phyloP scores from a whole-genome alignment of 2,113 vertebrate species.

The Hyaena hyaena region DNA sequence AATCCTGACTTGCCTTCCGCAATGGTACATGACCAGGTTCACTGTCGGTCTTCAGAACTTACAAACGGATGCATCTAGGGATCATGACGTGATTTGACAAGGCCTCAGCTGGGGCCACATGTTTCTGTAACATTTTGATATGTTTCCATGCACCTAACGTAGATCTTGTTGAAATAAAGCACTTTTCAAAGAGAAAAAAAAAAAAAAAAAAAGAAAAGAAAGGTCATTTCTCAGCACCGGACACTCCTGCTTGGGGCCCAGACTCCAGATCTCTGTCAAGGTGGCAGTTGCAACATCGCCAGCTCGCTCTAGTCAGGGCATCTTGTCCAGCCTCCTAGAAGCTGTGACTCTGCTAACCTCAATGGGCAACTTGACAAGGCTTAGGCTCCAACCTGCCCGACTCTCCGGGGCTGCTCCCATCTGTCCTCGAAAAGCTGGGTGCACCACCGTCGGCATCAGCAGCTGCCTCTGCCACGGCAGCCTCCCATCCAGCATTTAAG shows the following conservation, averaged over 20 bases:
- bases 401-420: not conserved
- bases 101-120: slow-evolving; percentile 10
- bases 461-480: not conserved
- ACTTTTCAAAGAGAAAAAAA: slow-evolving; percentile 64
- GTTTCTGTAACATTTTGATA: slow-evolving; percentile 67
- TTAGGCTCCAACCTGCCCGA: not conserved
- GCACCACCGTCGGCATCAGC: not conserved
- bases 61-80: not conserved
- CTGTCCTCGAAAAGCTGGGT: not conserved
- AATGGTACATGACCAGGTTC: slow-evolving; percentile 57
- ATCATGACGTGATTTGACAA: slow-evolving; percentile 43
- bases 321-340: not conserved
- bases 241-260: not conserved
- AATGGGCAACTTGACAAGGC: not conserved
- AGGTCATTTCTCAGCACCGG: not conserved
- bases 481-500: not conserved
- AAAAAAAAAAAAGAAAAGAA: too few species aligned
- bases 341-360: not conserved
- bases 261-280: not conserved
- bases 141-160: slow-evolving; percentile 56
- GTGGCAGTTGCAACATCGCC: not conserved
- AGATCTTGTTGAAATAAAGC: slow-evolving; percentile 77
- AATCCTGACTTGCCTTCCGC: not conserved
- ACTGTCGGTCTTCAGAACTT: slow-evolving; percentile 27
- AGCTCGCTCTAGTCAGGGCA: not conserved